phyloP scores from a whole-genome alignment of 2,797 vertebrate genomes.

The Silurus lanzhouensis region DNA sequence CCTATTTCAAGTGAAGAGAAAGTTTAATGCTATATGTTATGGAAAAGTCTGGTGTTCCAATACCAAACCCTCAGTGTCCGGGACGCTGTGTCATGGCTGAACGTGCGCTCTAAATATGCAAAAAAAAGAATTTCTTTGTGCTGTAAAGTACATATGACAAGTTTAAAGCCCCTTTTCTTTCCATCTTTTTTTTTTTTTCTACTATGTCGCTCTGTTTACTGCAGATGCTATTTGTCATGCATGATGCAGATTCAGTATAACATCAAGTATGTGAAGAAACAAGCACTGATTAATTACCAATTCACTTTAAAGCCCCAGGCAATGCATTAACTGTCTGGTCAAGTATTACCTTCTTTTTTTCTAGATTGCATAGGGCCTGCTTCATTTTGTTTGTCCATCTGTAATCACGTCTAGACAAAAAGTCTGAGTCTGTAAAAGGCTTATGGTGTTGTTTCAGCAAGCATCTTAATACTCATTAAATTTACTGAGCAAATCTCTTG shows the following conservation, averaged over 20 bases:
- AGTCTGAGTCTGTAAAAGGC: constrained; percentile 1
- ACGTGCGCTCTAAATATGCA: too few species aligned
- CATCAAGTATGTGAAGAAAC: neutral
- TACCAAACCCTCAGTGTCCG: too few species aligned
- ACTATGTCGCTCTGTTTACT: neutral
- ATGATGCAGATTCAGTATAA: neutral
- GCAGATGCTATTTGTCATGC: constrained; percentile 1
- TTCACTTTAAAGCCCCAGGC: neutral
- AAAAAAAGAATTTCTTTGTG: too few species aligned
- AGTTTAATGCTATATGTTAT: too few species aligned
- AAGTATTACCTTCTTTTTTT: neutral
- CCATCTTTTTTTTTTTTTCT: too few species aligned
- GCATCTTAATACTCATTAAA: neutral
- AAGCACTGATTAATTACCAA: constrained; percentile 13
- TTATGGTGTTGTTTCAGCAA: neutral
- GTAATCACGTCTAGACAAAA: constrained; percentile 4
- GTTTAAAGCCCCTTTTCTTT: too few species aligned
- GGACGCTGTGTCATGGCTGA: too few species aligned
- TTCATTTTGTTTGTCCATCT: neutral
- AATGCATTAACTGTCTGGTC: neutral
- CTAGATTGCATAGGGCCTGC: neutral
- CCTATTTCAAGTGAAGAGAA: too few species aligned
- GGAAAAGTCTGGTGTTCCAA: too few species aligned
- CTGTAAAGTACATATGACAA: too few species aligned
- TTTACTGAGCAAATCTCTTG: neutral